Evolutionary conservation across 1,140 invertebrate genomes (phyloP).

Genomic region (Whitmania pigra): DNA sequence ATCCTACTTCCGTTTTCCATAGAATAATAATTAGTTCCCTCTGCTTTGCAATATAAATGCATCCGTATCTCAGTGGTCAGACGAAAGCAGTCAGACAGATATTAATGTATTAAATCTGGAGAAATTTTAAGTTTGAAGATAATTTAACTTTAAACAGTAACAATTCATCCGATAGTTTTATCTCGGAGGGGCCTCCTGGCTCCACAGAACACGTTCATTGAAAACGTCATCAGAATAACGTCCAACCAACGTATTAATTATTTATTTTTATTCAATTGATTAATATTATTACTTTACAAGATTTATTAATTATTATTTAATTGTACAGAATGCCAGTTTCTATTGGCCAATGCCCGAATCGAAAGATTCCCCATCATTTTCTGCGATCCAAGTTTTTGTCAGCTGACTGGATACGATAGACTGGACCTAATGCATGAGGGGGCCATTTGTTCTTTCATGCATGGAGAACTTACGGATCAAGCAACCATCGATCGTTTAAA

Average conservation of each 20-base stretch:
- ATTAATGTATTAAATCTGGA: too few relatives aligned
- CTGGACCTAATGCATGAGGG: conserved; percentile 36
- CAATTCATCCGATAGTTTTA: conserved; percentile 7
- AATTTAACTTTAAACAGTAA: neutral
- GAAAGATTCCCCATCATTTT: conserved; percentile 99
- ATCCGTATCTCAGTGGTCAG: too few relatives aligned
- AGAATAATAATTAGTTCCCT: too few relatives aligned
- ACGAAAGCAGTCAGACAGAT: too few relatives aligned
- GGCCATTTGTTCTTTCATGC: conserved; percentile 93
- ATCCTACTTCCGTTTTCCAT: too few relatives aligned
- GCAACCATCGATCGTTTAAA: conserved; percentile 10
- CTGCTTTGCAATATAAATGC: too few relatives aligned
- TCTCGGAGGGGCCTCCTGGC: conserved; percentile 69
- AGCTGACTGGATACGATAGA: conserved; percentile 66
- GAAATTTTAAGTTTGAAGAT: too few relatives aligned
- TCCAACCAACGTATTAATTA: conserved; percentile 16
- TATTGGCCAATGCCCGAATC: conserved; percentile 97
- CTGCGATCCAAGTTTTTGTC: conserved; percentile 98
- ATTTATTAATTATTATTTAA: conserved; percentile 34
- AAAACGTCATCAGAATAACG: conserved; percentile 8
- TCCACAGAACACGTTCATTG: conserved; percentile 90
- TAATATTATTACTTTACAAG: conserved; percentile 74
- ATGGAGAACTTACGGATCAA: conserved; percentile 73
- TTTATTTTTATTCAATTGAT: conserved; percentile 38
- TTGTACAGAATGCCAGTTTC: conserved; percentile 92